phyloP scores from a whole-genome alignment of 2,113 vertebrate genomes.

The Siphamia tubifer region DNA sequence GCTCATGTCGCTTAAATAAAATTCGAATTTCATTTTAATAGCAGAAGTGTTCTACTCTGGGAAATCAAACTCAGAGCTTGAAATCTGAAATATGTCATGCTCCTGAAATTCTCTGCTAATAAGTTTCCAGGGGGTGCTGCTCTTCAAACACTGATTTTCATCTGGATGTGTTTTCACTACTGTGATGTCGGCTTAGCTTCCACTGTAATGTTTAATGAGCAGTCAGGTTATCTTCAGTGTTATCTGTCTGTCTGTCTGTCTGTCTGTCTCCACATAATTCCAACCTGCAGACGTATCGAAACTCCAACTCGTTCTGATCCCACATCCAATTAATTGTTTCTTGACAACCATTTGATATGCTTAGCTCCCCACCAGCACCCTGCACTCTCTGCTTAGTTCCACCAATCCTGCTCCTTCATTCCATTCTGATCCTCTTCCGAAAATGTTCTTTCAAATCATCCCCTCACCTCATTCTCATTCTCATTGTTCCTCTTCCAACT shows the following conservation, averaged over 20 bases:
- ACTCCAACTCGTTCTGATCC: slow-evolving; percentile 15
- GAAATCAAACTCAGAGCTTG: not conserved
- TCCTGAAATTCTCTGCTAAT: slow-evolving; percentile 8
- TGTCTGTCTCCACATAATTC: not conserved
- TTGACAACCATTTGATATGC: slow-evolving; percentile 23
- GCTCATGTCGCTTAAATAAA: not conserved
- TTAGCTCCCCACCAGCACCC: not conserved
- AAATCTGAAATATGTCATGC: not conserved
- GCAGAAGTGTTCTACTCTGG: not conserved
- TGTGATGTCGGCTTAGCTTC: slow-evolving; percentile 43
- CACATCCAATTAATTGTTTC: slow-evolving; percentile 45
- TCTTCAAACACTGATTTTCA: slow-evolving; percentile 12
- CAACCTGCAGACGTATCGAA: slow-evolving; percentile 38
- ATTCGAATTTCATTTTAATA: not conserved
- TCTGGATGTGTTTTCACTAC: slow-evolving; percentile 3
- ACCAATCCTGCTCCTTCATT: not conserved
- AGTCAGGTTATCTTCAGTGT: no score
- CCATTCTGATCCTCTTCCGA: not conserved
- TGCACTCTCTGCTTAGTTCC: not conserved
- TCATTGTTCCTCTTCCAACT: not conserved
- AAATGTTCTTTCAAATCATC: not conserved
- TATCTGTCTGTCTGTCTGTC: not conserved
- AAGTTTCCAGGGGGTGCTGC: slow-evolving; percentile 17
- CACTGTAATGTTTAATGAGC: slow-evolving; percentile 24
- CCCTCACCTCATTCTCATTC: not conserved